phyloP scores from a whole-genome alignment of 1,140 invertebrate species.

The Pseudomyrmex flavicornis region DNA sequence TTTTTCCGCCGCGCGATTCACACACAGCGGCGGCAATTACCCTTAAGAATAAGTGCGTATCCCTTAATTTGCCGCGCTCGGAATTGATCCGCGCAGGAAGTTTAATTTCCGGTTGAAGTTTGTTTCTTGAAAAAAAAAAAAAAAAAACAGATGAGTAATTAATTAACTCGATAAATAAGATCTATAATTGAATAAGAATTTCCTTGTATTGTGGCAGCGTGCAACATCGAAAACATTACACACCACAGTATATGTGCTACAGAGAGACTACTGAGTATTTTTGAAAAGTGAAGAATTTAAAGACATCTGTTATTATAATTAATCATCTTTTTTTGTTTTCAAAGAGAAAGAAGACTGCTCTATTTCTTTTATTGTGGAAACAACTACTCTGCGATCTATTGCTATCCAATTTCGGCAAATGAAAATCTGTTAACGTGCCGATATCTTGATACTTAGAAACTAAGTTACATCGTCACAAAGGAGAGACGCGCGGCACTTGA shows the following conservation, averaged over 20 bases:
- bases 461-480: constrained; percentile 48
- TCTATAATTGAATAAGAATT: constrained; percentile 16
- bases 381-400: background rate
- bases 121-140: background rate
- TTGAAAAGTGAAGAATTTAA: background rate
- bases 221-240: background rate
- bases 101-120: constrained; percentile 52
- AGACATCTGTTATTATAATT: background rate
- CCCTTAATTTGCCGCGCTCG: constrained; percentile 28
- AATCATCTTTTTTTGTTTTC: background rate
- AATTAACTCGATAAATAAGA: constrained; percentile 36
- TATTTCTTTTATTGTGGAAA: background rate
- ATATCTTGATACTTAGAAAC: constrained; percentile 45
- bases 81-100: constrained; percentile 42
- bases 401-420: constrained; percentile 4
- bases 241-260: no score
- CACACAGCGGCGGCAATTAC: constrained; percentile 24
- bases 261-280: no score
- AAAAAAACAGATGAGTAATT: constrained; percentile 12
- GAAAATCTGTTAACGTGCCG: constrained; percentile 53
- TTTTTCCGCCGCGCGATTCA: constrained; percentile 35
- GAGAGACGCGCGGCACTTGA: constrained; percentile 11
- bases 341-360: background rate
- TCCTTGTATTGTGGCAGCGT: background rate
- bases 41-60: constrained; percentile 14